phyloP scores from a whole-genome alignment of 2,888 invertebrate species.

The Hirtodrosophila duncani region DNA sequence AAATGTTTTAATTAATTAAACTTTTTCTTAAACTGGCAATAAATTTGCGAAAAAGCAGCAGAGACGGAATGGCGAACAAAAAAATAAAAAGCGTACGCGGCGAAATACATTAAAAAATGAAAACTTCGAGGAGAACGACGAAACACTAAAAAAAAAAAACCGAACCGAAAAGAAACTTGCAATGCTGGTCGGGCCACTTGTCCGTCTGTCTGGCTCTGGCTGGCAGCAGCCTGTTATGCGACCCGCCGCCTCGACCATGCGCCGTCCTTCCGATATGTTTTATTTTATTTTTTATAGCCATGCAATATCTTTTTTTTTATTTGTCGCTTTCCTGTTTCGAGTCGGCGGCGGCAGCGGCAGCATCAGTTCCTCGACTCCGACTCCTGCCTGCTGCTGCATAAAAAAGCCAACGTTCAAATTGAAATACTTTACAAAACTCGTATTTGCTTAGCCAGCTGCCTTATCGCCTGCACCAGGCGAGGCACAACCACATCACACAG shows the following conservation, averaged over 20 bases:
- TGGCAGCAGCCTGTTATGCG: slow-evolving; percentile 49
- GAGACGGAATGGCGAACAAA: not conserved
- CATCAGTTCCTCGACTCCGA: slow-evolving; percentile 25
- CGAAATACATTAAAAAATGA: slow-evolving; percentile 35
- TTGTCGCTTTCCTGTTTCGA: slow-evolving; percentile 43
- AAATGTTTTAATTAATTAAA: slow-evolving; percentile 8
- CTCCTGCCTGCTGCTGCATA: slow-evolving; percentile 44
- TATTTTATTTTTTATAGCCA: slow-evolving; percentile 43
- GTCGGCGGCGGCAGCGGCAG: slow-evolving; percentile 14
- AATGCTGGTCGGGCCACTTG: slow-evolving; percentile 69
- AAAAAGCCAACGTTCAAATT: slow-evolving; percentile 55
- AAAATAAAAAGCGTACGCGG: slow-evolving; percentile 12
- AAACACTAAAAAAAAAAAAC: slow-evolving; percentile 19
- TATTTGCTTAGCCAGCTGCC: slow-evolving; percentile 68
- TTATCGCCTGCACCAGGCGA: slow-evolving; percentile 45
- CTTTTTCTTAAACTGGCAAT: not conserved
- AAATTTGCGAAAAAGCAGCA: not conserved
- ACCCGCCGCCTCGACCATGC: slow-evolving; percentile 26
- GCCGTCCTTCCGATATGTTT: slow-evolving; percentile 24
- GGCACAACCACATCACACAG: slow-evolving; percentile 8
- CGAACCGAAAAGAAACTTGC: slow-evolving; percentile 59
- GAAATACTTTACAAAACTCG: slow-evolving; percentile 66
- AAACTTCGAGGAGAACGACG: slow-evolving; percentile 18
- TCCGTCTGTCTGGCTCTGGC: slow-evolving; percentile 47
- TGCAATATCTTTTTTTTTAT: slow-evolving; percentile 39